Percentiles rank a stretch among this genome's conserved stretches.
These are phyloP conservation scores for Elegia similella DNA, from an alignment of 2,888 invertebrate genomes.

Conservation along the genomic window DNA sequence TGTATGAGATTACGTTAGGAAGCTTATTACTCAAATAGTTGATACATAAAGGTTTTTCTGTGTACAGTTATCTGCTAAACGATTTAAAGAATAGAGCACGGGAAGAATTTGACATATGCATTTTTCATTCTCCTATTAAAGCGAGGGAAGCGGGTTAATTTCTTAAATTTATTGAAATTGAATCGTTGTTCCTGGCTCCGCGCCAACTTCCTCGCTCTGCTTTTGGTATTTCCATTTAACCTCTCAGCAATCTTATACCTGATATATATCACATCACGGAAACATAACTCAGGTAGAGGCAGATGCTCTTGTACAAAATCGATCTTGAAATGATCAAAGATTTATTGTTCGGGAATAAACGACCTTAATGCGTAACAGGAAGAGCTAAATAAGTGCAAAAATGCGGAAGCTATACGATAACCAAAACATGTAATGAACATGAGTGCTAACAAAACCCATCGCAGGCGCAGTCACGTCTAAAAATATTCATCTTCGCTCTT, in stretches of 20 bases:
- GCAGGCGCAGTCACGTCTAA: background rate
- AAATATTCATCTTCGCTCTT: background rate
- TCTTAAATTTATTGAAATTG: constrained; percentile 7
- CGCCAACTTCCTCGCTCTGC: constrained; percentile 8
- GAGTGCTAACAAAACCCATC: background rate
- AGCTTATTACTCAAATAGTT: too few species aligned
- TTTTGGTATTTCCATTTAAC: constrained; percentile 10
- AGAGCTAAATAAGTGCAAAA: constrained; percentile 3
- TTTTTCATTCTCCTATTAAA: background rate
- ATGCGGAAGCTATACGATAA: background rate
- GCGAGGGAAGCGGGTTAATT: background rate
- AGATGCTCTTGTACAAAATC: background rate
- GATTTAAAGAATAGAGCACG: background rate
- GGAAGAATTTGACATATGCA: background rate
- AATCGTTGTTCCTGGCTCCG: constrained; percentile 8
- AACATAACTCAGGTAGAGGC: constrained; percentile 1
- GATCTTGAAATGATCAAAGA: background rate
- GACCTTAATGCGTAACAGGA: constrained; percentile 6
- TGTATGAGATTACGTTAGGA: too few species aligned
- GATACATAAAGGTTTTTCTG: too few species aligned
- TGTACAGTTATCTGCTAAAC: too few species aligned
- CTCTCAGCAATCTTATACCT: background rate
- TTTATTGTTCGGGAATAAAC: background rate
- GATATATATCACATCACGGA: background rate
- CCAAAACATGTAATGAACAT: constrained; percentile 6